Base-by-base conservation (phyloP, 2,797 vertebrate species). In the Leptodon cayanensis region DNA sequence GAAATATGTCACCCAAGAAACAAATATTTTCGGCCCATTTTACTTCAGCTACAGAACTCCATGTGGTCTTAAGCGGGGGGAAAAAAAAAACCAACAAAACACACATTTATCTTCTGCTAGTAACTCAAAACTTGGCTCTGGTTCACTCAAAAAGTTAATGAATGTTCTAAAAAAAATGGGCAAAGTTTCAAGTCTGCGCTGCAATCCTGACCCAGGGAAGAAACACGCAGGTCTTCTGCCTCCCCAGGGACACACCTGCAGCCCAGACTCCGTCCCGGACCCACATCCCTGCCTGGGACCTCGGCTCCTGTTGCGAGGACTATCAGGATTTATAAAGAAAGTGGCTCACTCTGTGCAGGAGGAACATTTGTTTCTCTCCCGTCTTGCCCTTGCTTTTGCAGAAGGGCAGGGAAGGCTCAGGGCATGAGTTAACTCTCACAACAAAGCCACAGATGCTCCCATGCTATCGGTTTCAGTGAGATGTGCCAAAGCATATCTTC, bases 391-490 rank as follows among this genome's bases (percentile, higher is more conserved):
- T 37, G 22, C 31, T 76, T 71, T 42, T 28, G 14, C 58, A 69
- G 59, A 49, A 55, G 66, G 20, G 16, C 16, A 52, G 44, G 18
- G 83, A 35, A 80, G 16, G 46, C 14, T 46, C 62, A 39, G 37
- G 28, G 33, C n/a, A 54, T 2, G 10, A 65, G 55, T 20, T 31
- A 17, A 40, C 40, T 29, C 72, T 29, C 57, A 11, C 25, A 39
- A 11, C 54, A 66, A 58, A 65, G 78, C 66, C 37, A 21, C 0
- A 4, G 77, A 40, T 81, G 72, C 18, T 83, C 50, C 47, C 47
- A 5, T 0, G 1, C 35, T 20, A 6, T 1, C 0, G 0, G 42
- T n/a, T 33, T 50, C 83, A 46, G 74, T 0, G 1, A 59, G 29
- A 65, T 16, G 58, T 26, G 20, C 55, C 55, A 87, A n/a, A 80